These are phyloP conservation scores for Lepeophtheirus nordmannii DNA, from an alignment of 2,888 invertebrate genomes.

Conservation along the genomic window DNA sequence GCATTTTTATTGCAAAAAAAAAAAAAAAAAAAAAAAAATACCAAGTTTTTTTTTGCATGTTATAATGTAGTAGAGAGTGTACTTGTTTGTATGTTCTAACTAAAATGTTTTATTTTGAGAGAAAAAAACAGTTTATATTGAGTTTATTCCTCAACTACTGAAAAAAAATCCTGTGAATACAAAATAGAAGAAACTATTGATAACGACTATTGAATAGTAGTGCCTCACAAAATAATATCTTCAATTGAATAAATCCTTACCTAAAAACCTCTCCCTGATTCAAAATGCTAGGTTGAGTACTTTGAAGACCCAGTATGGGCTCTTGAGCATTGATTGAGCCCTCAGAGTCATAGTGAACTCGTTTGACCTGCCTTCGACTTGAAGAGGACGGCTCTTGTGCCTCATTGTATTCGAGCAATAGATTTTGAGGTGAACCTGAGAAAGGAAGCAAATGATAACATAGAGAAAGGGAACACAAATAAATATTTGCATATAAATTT, in stretches of 20 bases:
- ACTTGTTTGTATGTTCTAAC: too few species aligned
- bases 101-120: too few species aligned
- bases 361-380: neutral
- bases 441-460: neutral
- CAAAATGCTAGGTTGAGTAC: neutral
- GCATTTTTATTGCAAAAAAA: too few species aligned
- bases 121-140: too few species aligned
- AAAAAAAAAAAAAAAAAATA: too few species aligned
- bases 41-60: too few species aligned
- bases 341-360: neutral
- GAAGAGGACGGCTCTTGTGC: neutral
- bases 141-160: too few species aligned
- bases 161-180: too few species aligned
- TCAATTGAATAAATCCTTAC: neutral
- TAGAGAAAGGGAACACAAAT: neutral
- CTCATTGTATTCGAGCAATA: neutral
- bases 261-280: conserved; percentile 4
- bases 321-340: neutral
- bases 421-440: neutral
- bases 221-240: too few species aligned
- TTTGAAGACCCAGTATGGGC: neutral
- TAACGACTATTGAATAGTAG: too few species aligned
- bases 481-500: neutral
- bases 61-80: too few species aligned
- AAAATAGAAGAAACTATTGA: too few species aligned